phyloP scores from a whole-genome alignment of 2,797 vertebrate species.

The Podarcis lilfordi region DNA sequence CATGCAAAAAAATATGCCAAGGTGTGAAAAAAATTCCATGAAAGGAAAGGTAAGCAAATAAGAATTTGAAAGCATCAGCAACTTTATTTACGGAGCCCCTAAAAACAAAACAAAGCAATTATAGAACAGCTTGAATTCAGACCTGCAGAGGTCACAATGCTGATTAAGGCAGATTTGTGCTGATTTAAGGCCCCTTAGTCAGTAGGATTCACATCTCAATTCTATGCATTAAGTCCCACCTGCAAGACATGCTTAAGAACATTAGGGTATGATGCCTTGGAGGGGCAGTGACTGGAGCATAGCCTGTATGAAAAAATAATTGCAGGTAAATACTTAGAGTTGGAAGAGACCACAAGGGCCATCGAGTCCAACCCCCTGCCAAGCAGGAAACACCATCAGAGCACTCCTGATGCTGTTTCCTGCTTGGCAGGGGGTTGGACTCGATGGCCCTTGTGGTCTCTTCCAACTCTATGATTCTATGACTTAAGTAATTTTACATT shows the following conservation, averaged over 20 bases:
- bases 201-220: not conserved
- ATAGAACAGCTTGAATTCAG: not conserved
- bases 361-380: too few species aligned
- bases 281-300: not conserved
- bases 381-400: too few species aligned
- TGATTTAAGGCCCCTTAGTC: not conserved
- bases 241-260: rapidly evolving
- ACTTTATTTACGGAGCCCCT: conserved; percentile 51
- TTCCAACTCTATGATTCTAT: too few species aligned
- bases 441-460: too few species aligned
- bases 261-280: rapidly evolving
- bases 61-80: conserved; percentile 57
- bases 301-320: not conserved
- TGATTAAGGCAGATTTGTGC: conserved; percentile 18
- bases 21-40: conserved; percentile 43
- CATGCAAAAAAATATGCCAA: conserved; percentile 52
- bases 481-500: not conserved
- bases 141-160: not conserved
- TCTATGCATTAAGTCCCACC: not conserved
- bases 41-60: conserved; percentile 57
- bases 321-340: not conserved
- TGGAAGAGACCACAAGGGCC: too few species aligned
- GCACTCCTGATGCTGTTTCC: too few species aligned
- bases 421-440: too few species aligned
- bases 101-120: conserved; percentile 36